Percentiles rank a stretch among this genome's conserved stretches.
phyloP scores from a whole-genome alignment of 2,113 vertebrate species.

The Tetrax tetrax region DNA sequence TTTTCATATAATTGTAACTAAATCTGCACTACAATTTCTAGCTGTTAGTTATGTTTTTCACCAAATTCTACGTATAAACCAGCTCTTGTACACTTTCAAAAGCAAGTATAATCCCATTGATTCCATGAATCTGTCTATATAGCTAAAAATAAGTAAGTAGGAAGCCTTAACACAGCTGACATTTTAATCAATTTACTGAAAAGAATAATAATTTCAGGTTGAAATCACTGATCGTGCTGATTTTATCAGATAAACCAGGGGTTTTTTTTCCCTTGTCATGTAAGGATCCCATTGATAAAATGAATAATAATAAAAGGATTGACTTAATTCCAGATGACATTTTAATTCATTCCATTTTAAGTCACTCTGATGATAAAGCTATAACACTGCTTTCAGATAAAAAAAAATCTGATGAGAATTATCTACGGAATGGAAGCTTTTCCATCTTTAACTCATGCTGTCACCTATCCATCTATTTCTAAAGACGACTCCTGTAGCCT shows the following conservation, averaged over 20 bases:
- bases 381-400: conserved; percentile 32
- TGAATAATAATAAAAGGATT: conserved; percentile 54
- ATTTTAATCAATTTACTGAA: conserved; percentile 23
- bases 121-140: background rate
- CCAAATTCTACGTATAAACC: background rate
- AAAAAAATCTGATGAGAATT: conserved; percentile 58
- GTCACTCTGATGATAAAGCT: conserved; percentile 50
- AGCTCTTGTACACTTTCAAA: background rate
- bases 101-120: background rate
- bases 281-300: conserved; percentile 44
- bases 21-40: background rate
- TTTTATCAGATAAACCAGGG: conserved; percentile 41
- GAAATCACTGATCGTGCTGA: conserved; percentile 41
- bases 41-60: background rate
- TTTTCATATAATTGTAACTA: background rate
- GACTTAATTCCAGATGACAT: conserved; percentile 57
- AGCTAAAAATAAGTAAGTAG: background rate
- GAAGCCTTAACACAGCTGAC: background rate
- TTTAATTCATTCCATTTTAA: conserved; percentile 57
- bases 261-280: background rate
- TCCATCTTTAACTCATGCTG: background rate
- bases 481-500: background rate
- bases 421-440: conserved; percentile 17
- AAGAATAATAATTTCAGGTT: conserved; percentile 29
- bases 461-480: background rate